Evolutionary conservation across 1,140 invertebrate species (phyloP).

Genomic region (Diploscapter pachys): DNA sequence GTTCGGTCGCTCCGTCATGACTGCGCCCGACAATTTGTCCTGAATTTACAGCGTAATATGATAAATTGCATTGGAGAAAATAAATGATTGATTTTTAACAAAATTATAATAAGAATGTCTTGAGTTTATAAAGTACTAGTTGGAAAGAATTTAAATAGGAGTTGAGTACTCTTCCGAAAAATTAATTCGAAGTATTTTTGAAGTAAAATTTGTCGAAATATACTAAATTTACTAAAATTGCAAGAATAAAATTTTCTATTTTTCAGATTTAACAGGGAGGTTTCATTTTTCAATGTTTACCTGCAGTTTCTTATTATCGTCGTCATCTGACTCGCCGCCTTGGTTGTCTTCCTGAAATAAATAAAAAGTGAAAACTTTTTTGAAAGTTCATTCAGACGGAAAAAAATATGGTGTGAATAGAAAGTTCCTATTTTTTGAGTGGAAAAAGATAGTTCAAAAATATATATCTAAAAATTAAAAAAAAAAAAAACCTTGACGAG

Average conservation of each 20-base stretch:
- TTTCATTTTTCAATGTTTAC: background rate
- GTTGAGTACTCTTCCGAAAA: conserved; percentile 74
- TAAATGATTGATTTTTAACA: background rate
- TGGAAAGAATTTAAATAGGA: no score
- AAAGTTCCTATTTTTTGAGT: no score
- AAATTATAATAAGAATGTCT: conserved; percentile 17
- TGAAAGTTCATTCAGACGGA: no score
- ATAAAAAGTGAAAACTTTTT: background rate
- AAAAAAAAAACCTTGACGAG: conserved; percentile 72
- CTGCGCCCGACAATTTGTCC: conserved; percentile 69
- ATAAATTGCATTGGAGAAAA: background rate
- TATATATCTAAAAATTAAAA: background rate
- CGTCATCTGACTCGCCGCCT: conserved; percentile 69
- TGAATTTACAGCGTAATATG: conserved; percentile 19
- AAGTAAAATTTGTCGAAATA: no score
- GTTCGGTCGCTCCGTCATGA: conserved; percentile 79
- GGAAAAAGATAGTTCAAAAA: no score
- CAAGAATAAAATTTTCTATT: no score
- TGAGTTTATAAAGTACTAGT: no score
- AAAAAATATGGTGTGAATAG: no score
- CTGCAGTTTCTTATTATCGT: conserved; percentile 65
- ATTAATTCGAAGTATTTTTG: background rate
- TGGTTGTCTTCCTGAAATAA: conserved; percentile 61
- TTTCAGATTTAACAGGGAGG: no score
- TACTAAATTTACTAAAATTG: no score